Base-by-base conservation (phyloP, 1,140 invertebrate species). In the Probaryconus sp. region DNA sequence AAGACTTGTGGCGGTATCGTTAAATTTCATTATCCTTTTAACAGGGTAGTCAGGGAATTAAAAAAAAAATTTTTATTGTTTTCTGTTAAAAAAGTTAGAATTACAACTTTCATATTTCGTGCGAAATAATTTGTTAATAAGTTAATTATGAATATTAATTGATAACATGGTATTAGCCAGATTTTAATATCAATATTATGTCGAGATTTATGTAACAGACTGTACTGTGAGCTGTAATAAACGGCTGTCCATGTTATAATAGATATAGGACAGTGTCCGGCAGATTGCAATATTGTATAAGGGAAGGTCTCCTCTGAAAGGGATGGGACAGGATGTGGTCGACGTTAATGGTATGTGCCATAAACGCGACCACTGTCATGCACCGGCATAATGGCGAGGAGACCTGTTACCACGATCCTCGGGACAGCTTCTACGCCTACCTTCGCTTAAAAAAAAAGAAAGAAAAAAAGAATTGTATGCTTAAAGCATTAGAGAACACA, bases 271-370 rank as follows among this genome's bases (percentile, higher is more conserved):
- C 67, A 63, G 16, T 56, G 67, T 35, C 31, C 56, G 7, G 55
- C 55, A 60, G 47, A 61, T 55, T 70, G 65, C 37, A 70, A 70
- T 70, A 48, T 47, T 61, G 65, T 70, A 47, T 61, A 55, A 61
- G 56, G 56, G 65, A 69, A 60, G 65, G 30, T 53, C 31, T 53
- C 16, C 13, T 9, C 37, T 45, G 47, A 53, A 47, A 53, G 65
- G 37, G 56, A 55, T 61, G 48, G 45, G 40, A 38, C 26, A 56
- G 67, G 48, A 70, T 70, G 56, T 55, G 56, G 67, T 61, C 48
- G 56, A 61, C 67, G 55, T 70, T 70, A 70, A 70, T 70, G 55
- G 56, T 42, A 69, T 61, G 65, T 69, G 38, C 65, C 55, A 53
- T 60, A 69, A 69, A 60, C 48, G 55, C 40, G 38, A 69, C 65